Base-by-base conservation (phyloP, 1,140 invertebrate species). In the Megathymus violae region DNA sequence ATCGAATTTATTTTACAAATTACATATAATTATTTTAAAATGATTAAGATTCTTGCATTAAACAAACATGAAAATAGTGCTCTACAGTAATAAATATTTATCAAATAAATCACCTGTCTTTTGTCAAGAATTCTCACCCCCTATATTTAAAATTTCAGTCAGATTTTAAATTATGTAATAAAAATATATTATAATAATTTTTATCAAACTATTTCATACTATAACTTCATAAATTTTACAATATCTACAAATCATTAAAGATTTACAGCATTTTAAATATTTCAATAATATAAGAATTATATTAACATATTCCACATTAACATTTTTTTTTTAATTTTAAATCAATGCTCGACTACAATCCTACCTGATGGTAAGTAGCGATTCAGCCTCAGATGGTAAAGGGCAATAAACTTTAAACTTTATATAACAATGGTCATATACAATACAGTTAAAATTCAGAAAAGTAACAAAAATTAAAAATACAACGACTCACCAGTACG, bases 401-500 rank as follows among this genome's bases (percentile, higher is more conserved):
- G n/a, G n/a, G n/a, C n/a, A n/a, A n/a, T n/a, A n/a, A n/a, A n/a
- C n/a, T n/a, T n/a, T n/a, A n/a, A n/a, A n/a, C n/a, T n/a, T n/a
- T n/a, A n/a, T n/a, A n/a, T n/a, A n/a, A n/a, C n/a, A n/a, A n/a
- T n/a, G n/a, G n/a, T n/a, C n/a, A n/a, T n/a, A n/a, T n/a, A n/a
- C n/a, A n/a, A n/a, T n/a, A n/a, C n/a, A n/a, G 19, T 22, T 22
- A 2, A 22, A 14, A 7, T 27, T 27, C 38, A 62, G 31, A 47
- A 22, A 6, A 43, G 14, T 36, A 1, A 62, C 80, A 88, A 94
- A 89, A 91, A 94, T 91, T 71, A 94, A 95, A 94, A 31, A 22
- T 41, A 96, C 5, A 51, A 41, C 6, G 5, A 59, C 70, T 76
- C 61, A 91, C 88, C 97, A 61, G 96, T 97, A 17, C 96, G 93